Evolutionary conservation across 2,797 vertebrate genomes (phyloP).

Genomic region (Cichlasoma orientale): DNA sequence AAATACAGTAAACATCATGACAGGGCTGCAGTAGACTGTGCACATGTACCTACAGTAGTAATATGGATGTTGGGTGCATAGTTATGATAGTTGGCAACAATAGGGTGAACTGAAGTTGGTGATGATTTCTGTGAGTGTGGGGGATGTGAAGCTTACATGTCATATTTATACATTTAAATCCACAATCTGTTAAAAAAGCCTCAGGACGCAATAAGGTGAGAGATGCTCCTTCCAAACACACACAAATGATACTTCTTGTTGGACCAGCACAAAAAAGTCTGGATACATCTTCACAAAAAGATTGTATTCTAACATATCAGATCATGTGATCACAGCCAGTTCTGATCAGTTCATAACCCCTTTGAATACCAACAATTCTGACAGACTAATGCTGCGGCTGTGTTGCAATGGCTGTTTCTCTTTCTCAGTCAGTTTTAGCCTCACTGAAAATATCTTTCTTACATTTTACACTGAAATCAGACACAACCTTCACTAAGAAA

Average conservation of each 20-base stretch:
- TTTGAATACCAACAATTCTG: not conserved
- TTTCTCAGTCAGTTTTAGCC: not conserved
- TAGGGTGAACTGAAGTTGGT: not conserved
- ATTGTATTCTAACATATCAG: not conserved
- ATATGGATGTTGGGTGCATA: not conserved
- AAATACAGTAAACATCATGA: not conserved
- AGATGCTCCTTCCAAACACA: not conserved
- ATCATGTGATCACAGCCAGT: not conserved
- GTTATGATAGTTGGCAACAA: not conserved
- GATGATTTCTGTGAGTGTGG: not conserved
- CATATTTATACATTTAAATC: not conserved
- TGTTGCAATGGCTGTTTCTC: not conserved
- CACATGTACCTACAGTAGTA: not conserved
- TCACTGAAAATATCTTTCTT: not conserved
- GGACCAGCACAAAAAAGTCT: not conserved
- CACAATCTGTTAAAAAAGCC: not conserved
- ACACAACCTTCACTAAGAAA: not conserved
- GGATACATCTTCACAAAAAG: not conserved
- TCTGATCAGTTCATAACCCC: not conserved
- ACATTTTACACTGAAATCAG: not conserved
- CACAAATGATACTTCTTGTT: not conserved
- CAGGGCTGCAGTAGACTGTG: not conserved
- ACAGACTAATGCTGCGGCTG: not conserved
- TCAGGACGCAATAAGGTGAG: not conserved
- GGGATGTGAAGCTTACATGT: not conserved